phyloP scores from a whole-genome alignment of 2,797 vertebrate species.

The Okamejei kenojei region DNA sequence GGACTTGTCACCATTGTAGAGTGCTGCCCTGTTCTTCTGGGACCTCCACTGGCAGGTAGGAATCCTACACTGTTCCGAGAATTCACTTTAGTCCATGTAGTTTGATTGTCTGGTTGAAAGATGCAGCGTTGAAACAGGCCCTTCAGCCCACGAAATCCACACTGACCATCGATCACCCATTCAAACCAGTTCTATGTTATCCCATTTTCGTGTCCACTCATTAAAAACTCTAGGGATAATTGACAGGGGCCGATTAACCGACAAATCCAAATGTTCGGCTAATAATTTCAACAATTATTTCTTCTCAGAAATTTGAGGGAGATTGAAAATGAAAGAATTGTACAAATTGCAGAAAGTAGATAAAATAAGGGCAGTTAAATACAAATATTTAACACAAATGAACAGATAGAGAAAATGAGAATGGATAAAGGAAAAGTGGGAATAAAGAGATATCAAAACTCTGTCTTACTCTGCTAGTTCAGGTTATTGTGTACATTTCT shows the following conservation, averaged over 20 bases:
- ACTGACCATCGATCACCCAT: too few relatives aligned
- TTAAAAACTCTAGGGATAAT: too few relatives aligned
- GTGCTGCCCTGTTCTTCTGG: conserved; percentile 86
- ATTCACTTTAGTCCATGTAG: not conserved
- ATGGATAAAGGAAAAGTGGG: not conserved
- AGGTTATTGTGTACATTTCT: not conserved
- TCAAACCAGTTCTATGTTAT: too few relatives aligned
- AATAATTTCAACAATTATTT: not conserved
- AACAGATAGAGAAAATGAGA: too few relatives aligned
- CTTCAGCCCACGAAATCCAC: too few relatives aligned
- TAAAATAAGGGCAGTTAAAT: not conserved
- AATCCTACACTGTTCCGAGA: not conserved
- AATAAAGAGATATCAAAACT: not conserved
- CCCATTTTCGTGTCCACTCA: too few relatives aligned
- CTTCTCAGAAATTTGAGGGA: not conserved
- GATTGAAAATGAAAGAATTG: not conserved
- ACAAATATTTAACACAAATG: not conserved
- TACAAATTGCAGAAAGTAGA: not conserved
- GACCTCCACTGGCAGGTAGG: conserved; percentile 89
- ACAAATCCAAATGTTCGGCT: not conserved
- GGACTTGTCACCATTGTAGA: conserved; percentile 89
- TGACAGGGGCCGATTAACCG: too few relatives aligned
- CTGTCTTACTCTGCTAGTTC: not conserved
- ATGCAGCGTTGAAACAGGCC: too few relatives aligned
- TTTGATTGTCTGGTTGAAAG: too few relatives aligned